phyloP scores from a whole-genome alignment of 2,888 invertebrate genomes.

The Synergus laeviventris region DNA sequence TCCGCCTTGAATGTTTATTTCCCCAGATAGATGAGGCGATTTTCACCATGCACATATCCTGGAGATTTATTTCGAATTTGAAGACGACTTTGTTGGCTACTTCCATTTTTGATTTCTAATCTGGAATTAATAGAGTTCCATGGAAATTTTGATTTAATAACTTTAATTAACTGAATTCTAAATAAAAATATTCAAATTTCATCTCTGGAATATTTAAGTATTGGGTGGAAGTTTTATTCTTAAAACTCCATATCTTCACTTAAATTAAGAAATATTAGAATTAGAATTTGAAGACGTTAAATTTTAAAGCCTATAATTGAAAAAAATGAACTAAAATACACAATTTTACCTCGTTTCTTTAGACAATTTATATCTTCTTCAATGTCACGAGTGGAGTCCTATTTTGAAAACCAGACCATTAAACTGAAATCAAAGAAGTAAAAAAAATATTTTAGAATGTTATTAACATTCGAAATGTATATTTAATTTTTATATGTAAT shows the following conservation, averaged over 20 bases:
- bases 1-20: background rate
- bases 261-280: background rate
- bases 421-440: background rate
- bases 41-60: conserved; percentile 2
- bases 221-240: too few species aligned
- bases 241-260: too few species aligned
- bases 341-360: conserved; percentile 7
- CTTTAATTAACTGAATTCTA: background rate
- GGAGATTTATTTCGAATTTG: conserved; percentile 13
- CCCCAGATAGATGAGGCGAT: conserved; percentile 11
- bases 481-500: too few species aligned
- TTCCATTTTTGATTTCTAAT: background rate
- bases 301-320: background rate
- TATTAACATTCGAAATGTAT: background rate
- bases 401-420: conserved; percentile 5
- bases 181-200: background rate
- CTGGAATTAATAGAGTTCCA: background rate
- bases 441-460: background rate
- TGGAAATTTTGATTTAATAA: background rate
- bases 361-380: background rate
- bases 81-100: background rate
- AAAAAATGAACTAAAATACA: background rate
- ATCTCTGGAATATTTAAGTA: background rate
- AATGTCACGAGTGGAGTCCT: background rate
- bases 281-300: background rate